Conservation (phyloP, 2,888 invertebrate genomes). For the Euproctis similis region DNA sequence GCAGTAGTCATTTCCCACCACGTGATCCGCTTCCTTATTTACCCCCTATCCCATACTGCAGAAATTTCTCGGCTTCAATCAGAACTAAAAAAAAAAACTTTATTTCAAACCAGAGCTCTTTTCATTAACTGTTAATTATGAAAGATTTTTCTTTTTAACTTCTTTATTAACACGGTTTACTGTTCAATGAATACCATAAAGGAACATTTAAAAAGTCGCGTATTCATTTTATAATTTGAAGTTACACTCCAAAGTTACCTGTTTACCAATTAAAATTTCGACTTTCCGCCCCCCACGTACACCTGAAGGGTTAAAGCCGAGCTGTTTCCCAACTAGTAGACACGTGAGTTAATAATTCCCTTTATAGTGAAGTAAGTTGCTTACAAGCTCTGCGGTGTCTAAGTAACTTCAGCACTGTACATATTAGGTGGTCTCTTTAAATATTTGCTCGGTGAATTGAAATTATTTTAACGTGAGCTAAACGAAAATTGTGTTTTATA, state of each 20-base stretch:
- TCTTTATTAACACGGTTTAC: too few relatives aligned
- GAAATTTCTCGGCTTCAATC: too few relatives aligned
- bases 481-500: conserved; percentile 6
- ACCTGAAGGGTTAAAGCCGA: conserved; percentile 26
- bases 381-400: conserved; percentile 24
- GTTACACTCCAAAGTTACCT: conserved; percentile 18
- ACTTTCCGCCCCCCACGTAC: conserved; percentile 22
- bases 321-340: conserved; percentile 26
- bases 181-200: too few relatives aligned
- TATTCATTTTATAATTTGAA: conserved; percentile 9
- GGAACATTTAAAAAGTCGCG: not conserved
- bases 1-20: too few relatives aligned
- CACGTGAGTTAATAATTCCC: conserved; percentile 33
- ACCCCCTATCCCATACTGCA: too few relatives aligned
- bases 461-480: conserved; percentile 22
- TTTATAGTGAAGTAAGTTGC: conserved; percentile 30
- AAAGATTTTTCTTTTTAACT: too few relatives aligned
- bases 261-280: conserved; percentile 30
- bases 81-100: too few relatives aligned
- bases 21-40: too few relatives aligned
- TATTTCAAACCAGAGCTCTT: too few relatives aligned
- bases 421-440: conserved; percentile 30
- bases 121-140: too few relatives aligned
- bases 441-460: conserved; percentile 26
- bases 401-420: conserved; percentile 26